These are phyloP conservation scores for Delia radicum DNA, from an alignment of 1,140 invertebrate species.

Conservation along the genomic window DNA sequence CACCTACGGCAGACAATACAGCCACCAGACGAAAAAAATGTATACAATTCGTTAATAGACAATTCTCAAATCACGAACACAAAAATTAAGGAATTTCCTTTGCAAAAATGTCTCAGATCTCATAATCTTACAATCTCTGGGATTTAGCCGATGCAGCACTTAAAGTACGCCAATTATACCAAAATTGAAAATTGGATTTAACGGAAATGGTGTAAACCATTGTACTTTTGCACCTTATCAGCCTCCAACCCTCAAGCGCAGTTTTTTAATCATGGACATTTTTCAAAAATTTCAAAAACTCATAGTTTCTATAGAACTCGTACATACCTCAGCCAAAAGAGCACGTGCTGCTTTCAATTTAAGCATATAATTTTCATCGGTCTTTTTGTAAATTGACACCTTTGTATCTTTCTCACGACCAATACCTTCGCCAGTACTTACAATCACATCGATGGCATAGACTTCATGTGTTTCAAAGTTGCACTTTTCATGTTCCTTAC, in stretches of 20 bases:
- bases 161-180: slow-evolving; percentile 10
- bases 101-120: slow-evolving; percentile 27
- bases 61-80: background rate
- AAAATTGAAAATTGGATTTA: background rate
- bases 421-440: slow-evolving; percentile 90
- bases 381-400: slow-evolving; percentile 98
- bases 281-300: background rate
- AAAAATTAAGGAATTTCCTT: background rate
- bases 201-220: background rate
- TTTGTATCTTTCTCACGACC: slow-evolving; percentile 90
- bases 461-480: slow-evolving; percentile 96
- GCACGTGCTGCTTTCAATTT: slow-evolving; percentile 95
- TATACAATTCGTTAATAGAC: background rate
- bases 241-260: slow-evolving; percentile 28
- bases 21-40: background rate
- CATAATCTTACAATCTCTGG: slow-evolving; percentile 32
- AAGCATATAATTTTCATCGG: slow-evolving; percentile 93
- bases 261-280: slow-evolving; percentile 29
- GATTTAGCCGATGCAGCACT: background rate
- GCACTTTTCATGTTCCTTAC: slow-evolving; percentile 97
- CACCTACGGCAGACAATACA: slow-evolving; percentile 56
- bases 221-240: slow-evolving; percentile 2
- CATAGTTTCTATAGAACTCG: background rate
- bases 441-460: slow-evolving; percentile 96
- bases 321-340: slow-evolving; percentile 84